These are phyloP conservation scores for Forficula auricularia DNA, from an alignment of 1,140 invertebrate genomes.

Conservation along the genomic window DNA sequence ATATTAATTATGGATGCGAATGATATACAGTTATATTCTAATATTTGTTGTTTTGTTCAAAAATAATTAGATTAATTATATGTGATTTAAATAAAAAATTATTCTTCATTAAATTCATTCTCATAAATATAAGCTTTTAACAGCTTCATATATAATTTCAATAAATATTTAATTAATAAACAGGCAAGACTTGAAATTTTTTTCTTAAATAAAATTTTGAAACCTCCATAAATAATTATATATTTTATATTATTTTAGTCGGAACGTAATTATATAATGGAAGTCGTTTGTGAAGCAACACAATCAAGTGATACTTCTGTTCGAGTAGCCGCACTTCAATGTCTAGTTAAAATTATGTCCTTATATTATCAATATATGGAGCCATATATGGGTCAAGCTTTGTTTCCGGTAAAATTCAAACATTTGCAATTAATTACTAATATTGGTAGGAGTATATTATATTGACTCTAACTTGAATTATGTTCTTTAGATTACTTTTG, in stretches of 20 bases:
- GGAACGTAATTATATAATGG: constrained; percentile 98
- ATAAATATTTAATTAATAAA: no score
- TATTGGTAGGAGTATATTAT: not conserved
- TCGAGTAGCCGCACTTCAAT: constrained; percentile 89
- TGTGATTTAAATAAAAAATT: no score
- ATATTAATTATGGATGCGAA: no score
- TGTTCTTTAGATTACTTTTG: constrained; percentile 69
- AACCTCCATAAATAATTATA: no score
- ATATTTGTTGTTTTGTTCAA: no score
- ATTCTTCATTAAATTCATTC: no score
- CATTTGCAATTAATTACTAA: not conserved
- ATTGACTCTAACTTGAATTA: not conserved
- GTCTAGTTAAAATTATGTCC: constrained; percentile 96
- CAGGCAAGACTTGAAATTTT: no score
- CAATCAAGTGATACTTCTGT: constrained; percentile 73
- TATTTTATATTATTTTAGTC: constrained; percentile 31
- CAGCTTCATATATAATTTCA: no score
- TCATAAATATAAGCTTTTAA: no score
- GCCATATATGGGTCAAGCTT: constrained; percentile 89
- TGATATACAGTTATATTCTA: no score
- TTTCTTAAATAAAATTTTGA: constrained; percentile 1
- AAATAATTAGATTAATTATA: no score
- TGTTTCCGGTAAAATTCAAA: constrained; percentile 64
- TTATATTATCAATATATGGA: constrained; percentile 99
- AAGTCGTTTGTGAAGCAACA: constrained; percentile 89